phyloP scores from a whole-genome alignment of 2,888 invertebrate genomes.

The Vannuccia rotundouncinata region DNA sequence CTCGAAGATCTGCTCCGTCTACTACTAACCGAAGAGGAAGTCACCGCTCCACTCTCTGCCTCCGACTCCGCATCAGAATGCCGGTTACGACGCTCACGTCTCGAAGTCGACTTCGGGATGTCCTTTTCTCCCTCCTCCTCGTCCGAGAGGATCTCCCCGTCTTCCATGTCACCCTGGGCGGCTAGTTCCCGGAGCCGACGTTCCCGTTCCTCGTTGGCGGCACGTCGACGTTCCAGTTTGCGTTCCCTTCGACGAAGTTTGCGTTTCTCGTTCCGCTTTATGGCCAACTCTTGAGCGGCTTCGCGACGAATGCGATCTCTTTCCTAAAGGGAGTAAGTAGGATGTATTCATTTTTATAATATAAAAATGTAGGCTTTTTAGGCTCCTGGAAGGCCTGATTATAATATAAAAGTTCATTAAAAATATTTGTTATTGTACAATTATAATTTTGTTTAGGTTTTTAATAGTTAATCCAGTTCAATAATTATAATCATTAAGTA shows the following conservation, averaged over 20 bases:
- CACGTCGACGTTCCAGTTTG: neutral
- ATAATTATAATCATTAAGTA: no score
- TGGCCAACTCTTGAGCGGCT: neutral
- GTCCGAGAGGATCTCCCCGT: slow-evolving; percentile 3
- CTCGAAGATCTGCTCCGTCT: neutral
- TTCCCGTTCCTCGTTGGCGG: neutral
- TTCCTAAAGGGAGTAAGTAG: neutral
- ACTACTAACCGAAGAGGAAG: neutral
- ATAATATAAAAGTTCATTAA: no score
- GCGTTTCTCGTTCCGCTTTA: neutral
- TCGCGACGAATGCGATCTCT: neutral
- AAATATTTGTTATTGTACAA: no score
- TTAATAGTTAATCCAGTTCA: no score
- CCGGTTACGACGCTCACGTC: neutral
- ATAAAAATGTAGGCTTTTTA: no score
- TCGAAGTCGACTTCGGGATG: neutral
- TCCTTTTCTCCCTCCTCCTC: neutral
- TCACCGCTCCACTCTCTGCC: slow-evolving; percentile 6
- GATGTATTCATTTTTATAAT: no score
- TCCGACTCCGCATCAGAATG: neutral
- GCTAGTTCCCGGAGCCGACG: neutral
- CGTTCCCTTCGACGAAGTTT: neutral
- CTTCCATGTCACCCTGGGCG: slow-evolving; percentile 7
- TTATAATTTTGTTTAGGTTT: no score
- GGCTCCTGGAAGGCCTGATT: no score